Conservation (phyloP, 2,888 invertebrate genomes). For the Ptychoptera contaminata region DNA sequence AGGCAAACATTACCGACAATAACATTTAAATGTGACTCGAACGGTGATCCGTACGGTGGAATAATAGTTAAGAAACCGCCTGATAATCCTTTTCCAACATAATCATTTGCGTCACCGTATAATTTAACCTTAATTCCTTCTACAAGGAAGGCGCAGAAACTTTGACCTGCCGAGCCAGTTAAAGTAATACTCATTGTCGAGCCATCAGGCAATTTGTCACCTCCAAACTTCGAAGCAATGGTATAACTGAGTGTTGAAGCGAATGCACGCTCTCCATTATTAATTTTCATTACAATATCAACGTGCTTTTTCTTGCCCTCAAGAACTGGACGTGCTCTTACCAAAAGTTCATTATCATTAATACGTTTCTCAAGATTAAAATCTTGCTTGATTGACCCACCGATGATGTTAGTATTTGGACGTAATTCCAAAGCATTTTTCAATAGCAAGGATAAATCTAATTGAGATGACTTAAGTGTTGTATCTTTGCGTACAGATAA, state of each 20-base stretch:
- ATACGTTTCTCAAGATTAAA: slow-evolving; percentile 73
- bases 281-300: slow-evolving; percentile 61
- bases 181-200: slow-evolving; percentile 63
- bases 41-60: slow-evolving; percentile 74
- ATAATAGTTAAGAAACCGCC: slow-evolving; percentile 88
- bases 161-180: slow-evolving; percentile 93
- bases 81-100: slow-evolving; percentile 90
- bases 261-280: slow-evolving; percentile 86
- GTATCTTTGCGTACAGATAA: slow-evolving; percentile 57
- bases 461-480: slow-evolving; percentile 64
- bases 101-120: slow-evolving; percentile 97
- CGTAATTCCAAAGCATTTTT: slow-evolving; percentile 80
- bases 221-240: slow-evolving; percentile 82
- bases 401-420: slow-evolving; percentile 78
- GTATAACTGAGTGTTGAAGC: slow-evolving; percentile 87
- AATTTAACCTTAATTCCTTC: slow-evolving; percentile 78
- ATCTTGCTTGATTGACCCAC: slow-evolving; percentile 72
- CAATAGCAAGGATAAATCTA: slow-evolving; percentile 74
- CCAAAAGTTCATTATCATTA: slow-evolving; percentile 68
- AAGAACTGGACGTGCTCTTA: slow-evolving; percentile 54
- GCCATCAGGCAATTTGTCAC: slow-evolving; percentile 67
- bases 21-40: slow-evolving; percentile 85
- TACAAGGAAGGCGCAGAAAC: slow-evolving; percentile 93
- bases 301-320: slow-evolving; percentile 52
- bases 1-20: slow-evolving; percentile 97